Base-by-base conservation (phyloP, 2,113 vertebrate species). In the Cephalophus harveyi region DNA sequence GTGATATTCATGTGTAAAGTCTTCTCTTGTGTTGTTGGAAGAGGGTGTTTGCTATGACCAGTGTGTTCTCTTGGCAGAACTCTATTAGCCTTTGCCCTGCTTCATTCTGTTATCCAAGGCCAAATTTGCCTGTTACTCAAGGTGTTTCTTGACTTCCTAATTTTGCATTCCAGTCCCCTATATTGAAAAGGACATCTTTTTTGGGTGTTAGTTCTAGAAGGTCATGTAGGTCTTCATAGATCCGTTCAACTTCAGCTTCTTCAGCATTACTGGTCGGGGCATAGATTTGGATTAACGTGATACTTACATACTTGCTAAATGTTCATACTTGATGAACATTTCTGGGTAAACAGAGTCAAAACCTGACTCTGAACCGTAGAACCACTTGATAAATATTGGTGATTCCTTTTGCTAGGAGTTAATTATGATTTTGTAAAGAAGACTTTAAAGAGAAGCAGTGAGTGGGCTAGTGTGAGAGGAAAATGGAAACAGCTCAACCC, bases 331-430 rank as follows among this genome's bases (percentile, higher is more conserved):
- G 74, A 9, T 46, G 43, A 94, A 25, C 16, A 81, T 57, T 76
- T 81, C 64, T 76, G 28, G 71, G 54, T 78, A 19, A 46, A 7
- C n/a, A 64, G 59, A 67, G 40, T 81, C 43, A 36, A 85, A 50
- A 64, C n/a, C 46, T 93, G 86, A 84, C n/a, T 59, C 40, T 36
- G 19, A 23, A 10, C 17, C 25, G 21, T 46, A n/a, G 33, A 83
- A 78, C 16, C 52, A 1, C 55, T 71, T 94, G 74, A 71, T 43
- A 48, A 82, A 82, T 87, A 74, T 8, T 57, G 76, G 48, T 59
- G 54, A 78, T 48, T 97, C 4, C 14, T 54, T 94, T 91, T 95
- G 28, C 89, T 82, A 55, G 92, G 46, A 43, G 43, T 62, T 64
- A 74, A 79, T 82, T 46, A 46, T 23, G 19, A 86, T 95, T 94